Evolutionary conservation across 2,888 invertebrate species (phyloP).

Genomic region (Odontocolon sp.): DNA sequence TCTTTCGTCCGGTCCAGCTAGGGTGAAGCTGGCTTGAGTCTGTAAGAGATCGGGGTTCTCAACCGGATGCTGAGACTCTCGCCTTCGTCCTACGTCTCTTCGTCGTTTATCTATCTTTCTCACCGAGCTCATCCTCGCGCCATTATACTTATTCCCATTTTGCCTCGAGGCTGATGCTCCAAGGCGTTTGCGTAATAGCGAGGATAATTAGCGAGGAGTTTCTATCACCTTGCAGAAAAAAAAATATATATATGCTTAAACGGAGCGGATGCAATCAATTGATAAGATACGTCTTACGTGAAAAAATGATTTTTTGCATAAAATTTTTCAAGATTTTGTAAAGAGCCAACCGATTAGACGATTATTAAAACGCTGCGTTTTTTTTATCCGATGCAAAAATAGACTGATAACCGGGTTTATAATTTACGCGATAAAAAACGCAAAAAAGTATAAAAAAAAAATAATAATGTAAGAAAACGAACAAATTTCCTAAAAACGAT

Average conservation of each 20-base stretch:
- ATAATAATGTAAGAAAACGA: no score
- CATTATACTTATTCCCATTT: conserved; percentile 44
- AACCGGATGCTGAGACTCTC: conserved; percentile 62
- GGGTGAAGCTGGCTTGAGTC: conserved; percentile 59
- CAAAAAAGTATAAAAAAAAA: no score
- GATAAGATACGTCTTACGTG: background rate
- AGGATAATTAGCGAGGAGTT: conserved; percentile 34
- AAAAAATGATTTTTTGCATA: conserved; percentile 9
- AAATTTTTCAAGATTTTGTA: conserved; percentile 38
- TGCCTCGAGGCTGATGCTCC: conserved; percentile 16
- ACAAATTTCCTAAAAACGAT: no score
- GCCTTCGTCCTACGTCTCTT: conserved; percentile 23
- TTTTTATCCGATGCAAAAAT: background rate
- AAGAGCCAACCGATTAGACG: background rate
- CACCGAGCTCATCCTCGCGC: conserved; percentile 19
- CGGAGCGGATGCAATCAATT: conserved; percentile 4
- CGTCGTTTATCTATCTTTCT: conserved; percentile 10
- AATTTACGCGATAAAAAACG: background rate
- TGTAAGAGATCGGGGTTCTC: conserved; percentile 68
- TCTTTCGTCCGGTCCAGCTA: conserved; percentile 75
- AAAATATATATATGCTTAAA: background rate
- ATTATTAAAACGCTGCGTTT: conserved; percentile 6
- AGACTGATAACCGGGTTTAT: conserved; percentile 15
- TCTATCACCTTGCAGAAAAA: background rate
- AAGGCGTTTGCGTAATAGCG: conserved; percentile 22